Evolutionary conservation across 2,888 invertebrate species (phyloP), one percentile per base, ranked within the genome.

Genomic region (Cephonodes hylas): DNA sequence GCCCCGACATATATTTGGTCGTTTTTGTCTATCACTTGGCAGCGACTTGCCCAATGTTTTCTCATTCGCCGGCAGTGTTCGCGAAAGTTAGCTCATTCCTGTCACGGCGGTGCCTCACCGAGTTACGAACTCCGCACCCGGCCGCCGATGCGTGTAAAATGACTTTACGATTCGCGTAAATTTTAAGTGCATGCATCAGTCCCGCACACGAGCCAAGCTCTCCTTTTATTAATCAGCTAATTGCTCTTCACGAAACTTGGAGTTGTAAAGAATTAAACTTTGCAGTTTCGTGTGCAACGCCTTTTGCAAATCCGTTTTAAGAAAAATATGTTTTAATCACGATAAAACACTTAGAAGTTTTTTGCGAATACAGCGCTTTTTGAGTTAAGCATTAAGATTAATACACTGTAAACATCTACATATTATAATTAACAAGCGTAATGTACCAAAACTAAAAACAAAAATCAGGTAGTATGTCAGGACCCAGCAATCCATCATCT

Each of bases 101-200:
- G 85, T 88, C 86, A 82, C 81, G 81, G 80, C 79, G 80, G 84
- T 83, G 86, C 83, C 77, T 81, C 78, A 72, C 67, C 78, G 86
- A 88, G 85, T 90, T 85, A 86, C 85, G 79, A 83, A 87, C 83
- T 84, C 83, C 76, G 82, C 82, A 85, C 84, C 86, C 82, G 81
- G 84, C 85, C 86, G 82, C 73, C 84, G 84, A 88, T 90, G 88
- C 88, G 88, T 89, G 85, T 86, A 86, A 89, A 89, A 88, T 89
- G 85, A 84, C 83, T 86, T 86, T 82, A 81, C 82, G 83, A 84
- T 81, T 77, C 75, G 70, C 78, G 77, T 86, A 84, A 87, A 85
- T 83, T 80, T 73, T 66, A 76, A 77, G 79, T 79, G 78, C 82
- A 72, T 74, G 78, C 76, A 75, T 77, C 79, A 77, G 74, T 70